Evolutionary conservation across 2,797 vertebrate genomes (phyloP).

Genomic region (Harpagifer antarcticus): DNA sequence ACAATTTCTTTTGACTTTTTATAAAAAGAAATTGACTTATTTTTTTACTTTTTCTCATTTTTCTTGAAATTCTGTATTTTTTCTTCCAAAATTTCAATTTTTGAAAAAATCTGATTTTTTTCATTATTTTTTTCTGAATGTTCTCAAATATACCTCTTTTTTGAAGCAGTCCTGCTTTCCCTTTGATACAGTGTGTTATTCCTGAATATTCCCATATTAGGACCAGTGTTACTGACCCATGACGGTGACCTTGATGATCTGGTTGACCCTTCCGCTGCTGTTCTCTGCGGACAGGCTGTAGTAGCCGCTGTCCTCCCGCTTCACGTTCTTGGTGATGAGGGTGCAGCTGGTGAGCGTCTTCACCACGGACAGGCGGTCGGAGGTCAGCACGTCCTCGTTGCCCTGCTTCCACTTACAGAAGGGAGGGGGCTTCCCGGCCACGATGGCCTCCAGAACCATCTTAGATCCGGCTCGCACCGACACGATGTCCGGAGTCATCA

Average conservation of each 20-base stretch:
- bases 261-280: slow-evolving; percentile 89
- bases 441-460: slow-evolving; percentile 93
- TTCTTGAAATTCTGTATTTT: too few relatives aligned
- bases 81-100: too few relatives aligned
- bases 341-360: slow-evolving; percentile 90
- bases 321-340: slow-evolving; percentile 94
- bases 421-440: slow-evolving; percentile 94
- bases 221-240: slow-evolving; percentile 88
- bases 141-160: too few relatives aligned
- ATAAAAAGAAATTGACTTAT: too few relatives aligned
- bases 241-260: slow-evolving; percentile 92
- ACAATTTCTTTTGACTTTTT: too few relatives aligned
- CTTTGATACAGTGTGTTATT: too few relatives aligned
- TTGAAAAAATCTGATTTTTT: too few relatives aligned
- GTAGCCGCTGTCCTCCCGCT: slow-evolving; percentile 93
- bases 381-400: slow-evolving; percentile 91
- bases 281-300: slow-evolving; percentile 96
- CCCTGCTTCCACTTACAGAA: slow-evolving; percentile 93
- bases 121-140: too few relatives aligned
- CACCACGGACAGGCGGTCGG: slow-evolving; percentile 91
- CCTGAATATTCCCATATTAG: too few relatives aligned
- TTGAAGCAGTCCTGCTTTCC: too few relatives aligned
- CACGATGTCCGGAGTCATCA: slow-evolving; percentile 93
- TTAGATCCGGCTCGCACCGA: slow-evolving; percentile 95
- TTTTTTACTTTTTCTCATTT: too few relatives aligned